Conservation (phyloP, 2,888 invertebrate species). For the Anaspis maculata region DNA sequence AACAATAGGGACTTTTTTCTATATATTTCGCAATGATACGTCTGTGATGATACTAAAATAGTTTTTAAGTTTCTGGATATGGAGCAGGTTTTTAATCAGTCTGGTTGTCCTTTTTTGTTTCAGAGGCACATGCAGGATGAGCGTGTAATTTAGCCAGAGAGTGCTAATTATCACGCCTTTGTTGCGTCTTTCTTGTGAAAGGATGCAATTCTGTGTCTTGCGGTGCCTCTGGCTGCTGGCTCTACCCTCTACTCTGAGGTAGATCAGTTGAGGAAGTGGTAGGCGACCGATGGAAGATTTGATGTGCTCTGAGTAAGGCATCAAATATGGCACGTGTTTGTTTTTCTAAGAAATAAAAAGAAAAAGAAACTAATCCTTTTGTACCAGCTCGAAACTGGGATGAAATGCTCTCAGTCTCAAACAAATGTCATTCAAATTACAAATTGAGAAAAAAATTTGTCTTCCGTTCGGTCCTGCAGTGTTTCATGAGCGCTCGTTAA, state of each 20-base stretch:
- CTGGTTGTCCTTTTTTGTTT: constrained; percentile 50
- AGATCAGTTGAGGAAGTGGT: constrained; percentile 32
- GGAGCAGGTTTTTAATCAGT: constrained; percentile 37
- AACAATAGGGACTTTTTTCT: too few species aligned
- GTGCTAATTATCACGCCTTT: constrained; percentile 36
- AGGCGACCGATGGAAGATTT: constrained; percentile 43
- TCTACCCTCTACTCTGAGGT: constrained; percentile 32
- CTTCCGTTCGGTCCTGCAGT: constrained; percentile 37
- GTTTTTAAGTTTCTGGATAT: constrained; percentile 1
- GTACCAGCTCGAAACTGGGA: neutral
- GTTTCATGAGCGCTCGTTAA: constrained; percentile 21
- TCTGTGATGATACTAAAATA: constrained; percentile 1
- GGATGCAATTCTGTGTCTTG: constrained; percentile 43
- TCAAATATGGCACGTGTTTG: constrained; percentile 35
- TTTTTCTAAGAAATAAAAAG: neutral
- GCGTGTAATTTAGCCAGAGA: constrained; percentile 46
- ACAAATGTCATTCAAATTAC: constrained; percentile 34
- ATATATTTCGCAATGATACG: too few species aligned
- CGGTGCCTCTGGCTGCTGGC: constrained; percentile 45
- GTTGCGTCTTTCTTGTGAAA: constrained; percentile 36
- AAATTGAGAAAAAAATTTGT: too few species aligned
- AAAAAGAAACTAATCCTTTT: neutral
- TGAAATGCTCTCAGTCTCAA: constrained; percentile 25
- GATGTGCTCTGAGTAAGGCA: constrained; percentile 25
- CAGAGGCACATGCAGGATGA: constrained; percentile 81